Base-by-base conservation (phyloP, 1,140 invertebrate species). In the Eupeodes corollae region DNA sequence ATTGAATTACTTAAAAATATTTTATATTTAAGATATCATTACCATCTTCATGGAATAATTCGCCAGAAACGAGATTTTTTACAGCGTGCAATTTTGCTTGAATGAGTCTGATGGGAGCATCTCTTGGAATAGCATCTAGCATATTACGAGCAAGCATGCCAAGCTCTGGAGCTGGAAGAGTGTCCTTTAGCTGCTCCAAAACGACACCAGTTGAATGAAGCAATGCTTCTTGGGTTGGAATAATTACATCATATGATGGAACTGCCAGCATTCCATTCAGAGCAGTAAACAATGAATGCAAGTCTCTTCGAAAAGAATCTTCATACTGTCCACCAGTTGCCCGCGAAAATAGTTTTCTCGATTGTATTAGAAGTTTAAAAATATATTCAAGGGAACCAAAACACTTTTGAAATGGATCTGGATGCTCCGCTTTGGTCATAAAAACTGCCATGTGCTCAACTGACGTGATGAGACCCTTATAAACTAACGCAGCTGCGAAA, bases 341-440 rank as follows among this genome's bases (percentile, higher is more conserved):
- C 14, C 86, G 75, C 0, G 89, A 82, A 75, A 95, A 97, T 3
- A 97, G 67, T 14, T 88, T 64, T 19, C 93, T 75, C 30, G 92
- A 96, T 53, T 93, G 87, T 12, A 98, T 91, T 6, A 97, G 88
- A 53, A 98, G 83, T 56, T 96, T 91, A 69, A 97, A 92, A 56
- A 98, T 90, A 52, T 92, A 95, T 65, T 95, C 91, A 9, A 96
- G 73, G 1, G 91, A 91, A 43, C 85, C 79, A 50, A 93, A 91
- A 60, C 90, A 92, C 56, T 89, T 91, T 55, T 89, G 81, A 37
- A 93, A 89, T 0, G 88, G 83, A 57, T 91, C 87, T 52, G 91
- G 88, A 39, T 86, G 83, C 50, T 91, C 88, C 0, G 83, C 82
- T 2, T 82, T 79, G 1, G 79, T 79, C n/a, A 89, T 84, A 70